Conservation (phyloP, 1,140 invertebrate genomes). For the Leptopilina boulardi region DNA sequence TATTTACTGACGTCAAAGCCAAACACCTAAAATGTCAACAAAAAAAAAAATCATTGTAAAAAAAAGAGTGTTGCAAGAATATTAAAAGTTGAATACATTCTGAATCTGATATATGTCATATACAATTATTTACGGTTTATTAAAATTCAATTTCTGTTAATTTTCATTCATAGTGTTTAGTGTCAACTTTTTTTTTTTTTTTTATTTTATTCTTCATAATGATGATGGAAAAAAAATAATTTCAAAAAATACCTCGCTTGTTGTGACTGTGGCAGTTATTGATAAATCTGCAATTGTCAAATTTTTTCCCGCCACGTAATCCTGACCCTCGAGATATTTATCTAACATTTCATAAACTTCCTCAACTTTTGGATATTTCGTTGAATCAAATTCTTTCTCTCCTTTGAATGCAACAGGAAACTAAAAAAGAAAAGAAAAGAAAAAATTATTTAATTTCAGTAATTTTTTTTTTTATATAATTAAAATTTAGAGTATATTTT, state of each 20-base stretch:
- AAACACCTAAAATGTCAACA: constrained; percentile 78
- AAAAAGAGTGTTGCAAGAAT: constrained; percentile 34
- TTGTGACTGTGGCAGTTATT: constrained; percentile 62
- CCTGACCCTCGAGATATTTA: constrained; percentile 65
- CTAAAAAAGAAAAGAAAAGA: constrained; percentile 57
- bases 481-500: too few relatives aligned
- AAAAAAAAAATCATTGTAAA: constrained; percentile 28
- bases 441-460: too few relatives aligned
- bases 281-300: constrained; percentile 77
- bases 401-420: constrained; percentile 60
- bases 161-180: neutral
- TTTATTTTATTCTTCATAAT: neutral
- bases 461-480: neutral
- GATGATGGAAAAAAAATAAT: neutral
- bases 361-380: constrained; percentile 57
- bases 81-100: constrained; percentile 16
- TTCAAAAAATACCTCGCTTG: constrained; percentile 64
- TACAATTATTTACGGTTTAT: neutral
- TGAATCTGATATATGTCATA: neutral
- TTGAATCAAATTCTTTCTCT: constrained; percentile 47
- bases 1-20: constrained; percentile 82
- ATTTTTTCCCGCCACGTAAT: constrained; percentile 67
- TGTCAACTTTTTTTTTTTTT: neutral
- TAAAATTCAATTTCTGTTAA: constrained; percentile 9
- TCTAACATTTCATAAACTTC: constrained; percentile 64